Conservation (phyloP, 2,797 vertebrate genomes). For the Semotilus atromaculatus region DNA sequence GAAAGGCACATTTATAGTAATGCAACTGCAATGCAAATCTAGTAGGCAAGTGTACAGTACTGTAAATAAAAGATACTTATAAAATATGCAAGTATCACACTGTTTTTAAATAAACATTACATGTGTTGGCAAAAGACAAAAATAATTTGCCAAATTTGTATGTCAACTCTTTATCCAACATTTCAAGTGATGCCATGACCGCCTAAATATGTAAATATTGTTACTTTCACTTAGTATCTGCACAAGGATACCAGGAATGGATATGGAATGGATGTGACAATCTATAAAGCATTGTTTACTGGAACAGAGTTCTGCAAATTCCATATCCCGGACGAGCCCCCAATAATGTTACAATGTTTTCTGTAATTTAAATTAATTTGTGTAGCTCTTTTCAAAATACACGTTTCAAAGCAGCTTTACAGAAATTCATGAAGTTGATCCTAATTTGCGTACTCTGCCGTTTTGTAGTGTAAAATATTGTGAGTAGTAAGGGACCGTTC, state of each 20-base stretch:
- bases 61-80: neutral
- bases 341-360: neutral
- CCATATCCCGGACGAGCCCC: neutral
- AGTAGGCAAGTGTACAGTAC: neutral
- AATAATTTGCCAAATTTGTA: neutral
- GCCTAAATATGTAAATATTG: neutral
- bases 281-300: neutral
- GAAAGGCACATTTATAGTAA: slow-evolving; percentile 68
- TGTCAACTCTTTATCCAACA: neutral
- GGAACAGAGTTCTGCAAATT: neutral
- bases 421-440: neutral
- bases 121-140: neutral
- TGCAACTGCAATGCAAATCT: neutral
- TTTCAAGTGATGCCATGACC: neutral
- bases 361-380: neutral
- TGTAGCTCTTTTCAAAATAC: neutral
- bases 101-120: slow-evolving; percentile 13
- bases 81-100: neutral
- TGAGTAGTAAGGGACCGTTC: no score
- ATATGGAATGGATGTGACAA: neutral
- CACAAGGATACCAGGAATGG: neutral
- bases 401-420: neutral
- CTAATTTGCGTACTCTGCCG: neutral
- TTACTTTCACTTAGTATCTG: neutral
- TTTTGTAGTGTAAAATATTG: neutral